phyloP scores from a whole-genome alignment of 2,888 invertebrate species.

The Troilus luridus region DNA sequence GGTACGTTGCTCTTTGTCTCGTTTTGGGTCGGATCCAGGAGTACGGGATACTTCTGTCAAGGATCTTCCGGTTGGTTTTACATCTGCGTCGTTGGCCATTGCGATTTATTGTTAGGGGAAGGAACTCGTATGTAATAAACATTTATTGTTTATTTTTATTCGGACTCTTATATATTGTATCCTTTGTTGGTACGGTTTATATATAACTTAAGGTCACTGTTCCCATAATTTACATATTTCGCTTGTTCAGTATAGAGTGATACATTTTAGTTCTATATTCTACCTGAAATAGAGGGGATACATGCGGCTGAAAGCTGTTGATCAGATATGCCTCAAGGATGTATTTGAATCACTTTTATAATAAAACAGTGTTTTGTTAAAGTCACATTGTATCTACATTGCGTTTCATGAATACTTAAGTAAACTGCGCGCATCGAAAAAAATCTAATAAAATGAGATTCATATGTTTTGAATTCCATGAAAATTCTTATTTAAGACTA shows the following conservation, averaged over 20 bases:
- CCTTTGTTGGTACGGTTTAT: neutral
- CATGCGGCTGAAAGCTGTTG: neutral
- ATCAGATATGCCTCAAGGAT: too few species aligned
- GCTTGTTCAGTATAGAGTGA: neutral
- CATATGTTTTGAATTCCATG: too few species aligned
- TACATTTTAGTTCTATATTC: neutral
- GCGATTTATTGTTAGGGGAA: neutral
- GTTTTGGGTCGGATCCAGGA: neutral
- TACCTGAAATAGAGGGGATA: neutral
- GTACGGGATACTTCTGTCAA: neutral
- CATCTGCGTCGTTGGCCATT: neutral
- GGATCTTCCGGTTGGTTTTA: neutral
- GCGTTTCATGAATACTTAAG: too few species aligned
- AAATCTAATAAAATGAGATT: too few species aligned
- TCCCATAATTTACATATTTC: neutral
- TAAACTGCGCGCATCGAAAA: too few species aligned
- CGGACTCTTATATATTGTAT: neutral
- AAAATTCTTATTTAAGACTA: too few species aligned
- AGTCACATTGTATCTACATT: too few species aligned
- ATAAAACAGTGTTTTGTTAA: too few species aligned
- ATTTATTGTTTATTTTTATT: neutral
- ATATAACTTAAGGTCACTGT: neutral
- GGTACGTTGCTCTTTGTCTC: slow-evolving; percentile 17
- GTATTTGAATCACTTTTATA: too few species aligned
- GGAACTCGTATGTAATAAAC: neutral